Conservation (phyloP, 2,113 vertebrate species). For the Austrofundulus limnaeus region DNA sequence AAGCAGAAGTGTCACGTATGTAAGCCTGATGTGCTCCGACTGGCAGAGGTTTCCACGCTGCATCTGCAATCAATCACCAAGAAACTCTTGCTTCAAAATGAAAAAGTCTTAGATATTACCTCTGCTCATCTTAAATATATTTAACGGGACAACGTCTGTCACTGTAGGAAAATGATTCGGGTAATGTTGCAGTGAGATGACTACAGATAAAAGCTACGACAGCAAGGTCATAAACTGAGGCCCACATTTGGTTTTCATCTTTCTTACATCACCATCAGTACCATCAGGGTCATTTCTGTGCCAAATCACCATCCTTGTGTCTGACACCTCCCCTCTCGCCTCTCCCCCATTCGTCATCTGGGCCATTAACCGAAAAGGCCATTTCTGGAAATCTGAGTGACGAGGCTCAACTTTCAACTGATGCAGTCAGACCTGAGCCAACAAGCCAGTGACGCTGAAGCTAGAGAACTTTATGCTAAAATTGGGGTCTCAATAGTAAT, state of each 20-base stretch:
- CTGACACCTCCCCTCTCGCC: constrained; percentile 2
- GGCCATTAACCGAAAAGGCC: constrained; percentile 58
- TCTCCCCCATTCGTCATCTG: constrained; percentile 45
- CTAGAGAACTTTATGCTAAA: not conserved
- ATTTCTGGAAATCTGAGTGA: constrained; percentile 49
- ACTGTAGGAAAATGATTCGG: constrained; percentile 12
- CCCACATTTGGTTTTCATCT: constrained; percentile 3
- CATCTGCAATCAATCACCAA: not conserved
- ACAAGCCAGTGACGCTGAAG: constrained; percentile 6
- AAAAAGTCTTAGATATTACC: not conserved
- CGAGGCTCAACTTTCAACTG: constrained; percentile 51
- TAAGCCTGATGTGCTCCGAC: not conserved
- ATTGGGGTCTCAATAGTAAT: too few relatives aligned
- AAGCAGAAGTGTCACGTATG: too few relatives aligned
- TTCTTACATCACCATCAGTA: constrained; percentile 20
- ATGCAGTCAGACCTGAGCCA: constrained; percentile 33
- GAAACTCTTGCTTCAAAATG: not conserved
- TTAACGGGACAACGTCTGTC: constrained; percentile 1
- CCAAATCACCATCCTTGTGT: constrained; percentile 33
- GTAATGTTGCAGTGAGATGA: constrained; percentile 11
- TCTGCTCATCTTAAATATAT: not conserved
- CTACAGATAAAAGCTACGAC: not conserved
- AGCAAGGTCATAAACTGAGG: constrained; percentile 25
- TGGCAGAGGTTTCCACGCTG: not conserved
- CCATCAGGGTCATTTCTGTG: constrained; percentile 40